Conservation (phyloP, 2,888 invertebrate genomes). For the Stratiomys singularior region DNA sequence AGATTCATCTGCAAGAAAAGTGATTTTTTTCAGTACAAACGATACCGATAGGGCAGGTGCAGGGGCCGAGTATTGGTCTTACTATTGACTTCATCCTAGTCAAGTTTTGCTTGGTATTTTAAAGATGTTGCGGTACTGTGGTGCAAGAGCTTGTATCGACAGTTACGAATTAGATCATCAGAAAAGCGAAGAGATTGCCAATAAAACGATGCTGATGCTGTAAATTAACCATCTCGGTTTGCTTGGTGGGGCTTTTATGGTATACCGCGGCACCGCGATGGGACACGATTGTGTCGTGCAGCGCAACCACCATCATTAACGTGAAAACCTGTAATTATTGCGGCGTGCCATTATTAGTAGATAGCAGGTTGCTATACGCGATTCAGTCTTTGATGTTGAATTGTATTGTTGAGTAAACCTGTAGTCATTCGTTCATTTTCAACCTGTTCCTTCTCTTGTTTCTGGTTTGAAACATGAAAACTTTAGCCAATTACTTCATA, state of each 20-base stretch:
- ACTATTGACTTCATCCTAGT: background rate
- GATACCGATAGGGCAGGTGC: background rate
- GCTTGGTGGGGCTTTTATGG: background rate
- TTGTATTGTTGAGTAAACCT: background rate
- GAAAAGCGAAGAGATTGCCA: slow-evolving; percentile 16
- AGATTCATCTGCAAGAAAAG: slow-evolving; percentile 2
- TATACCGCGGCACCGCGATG: background rate
- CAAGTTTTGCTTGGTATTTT: background rate
- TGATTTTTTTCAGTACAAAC: background rate
- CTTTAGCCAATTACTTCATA: background rate
- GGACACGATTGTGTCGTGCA: slow-evolving; percentile 2
- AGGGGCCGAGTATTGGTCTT: background rate
- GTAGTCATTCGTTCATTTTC: background rate
- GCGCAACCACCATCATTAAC: slow-evolving; percentile 5
- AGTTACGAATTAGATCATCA: slow-evolving; percentile 27
- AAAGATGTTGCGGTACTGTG: background rate
- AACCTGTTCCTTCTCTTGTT: slow-evolving; percentile 14
- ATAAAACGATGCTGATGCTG: background rate
- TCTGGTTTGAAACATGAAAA: slow-evolving; percentile 10
- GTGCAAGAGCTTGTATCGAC: background rate
- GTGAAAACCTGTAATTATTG: slow-evolving; percentile 19
- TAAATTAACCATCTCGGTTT: slow-evolving; percentile 14
- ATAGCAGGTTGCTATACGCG: slow-evolving; percentile 26
- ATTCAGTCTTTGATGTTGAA: background rate
- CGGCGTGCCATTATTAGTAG: slow-evolving; percentile 3